These are phyloP conservation scores for Yoshiicerus persimilis DNA, from an alignment of 1,140 invertebrate genomes.

Conservation along the genomic window DNA sequence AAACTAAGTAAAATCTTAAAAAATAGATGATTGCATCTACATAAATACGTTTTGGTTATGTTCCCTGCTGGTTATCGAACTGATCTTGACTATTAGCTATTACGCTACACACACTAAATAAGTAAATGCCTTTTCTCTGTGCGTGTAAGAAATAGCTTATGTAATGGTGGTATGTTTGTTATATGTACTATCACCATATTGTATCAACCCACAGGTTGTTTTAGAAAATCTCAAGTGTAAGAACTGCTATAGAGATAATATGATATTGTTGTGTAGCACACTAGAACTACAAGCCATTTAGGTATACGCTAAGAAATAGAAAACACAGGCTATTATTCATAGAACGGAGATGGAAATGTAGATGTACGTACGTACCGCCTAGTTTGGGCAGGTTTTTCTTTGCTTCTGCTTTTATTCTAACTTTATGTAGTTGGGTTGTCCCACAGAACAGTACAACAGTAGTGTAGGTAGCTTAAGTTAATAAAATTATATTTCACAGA, in stretches of 20 bases:
- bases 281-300: not conserved
- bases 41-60: not conserved
- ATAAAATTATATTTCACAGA: not conserved
- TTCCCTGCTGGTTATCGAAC: not conserved
- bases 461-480: not conserved
- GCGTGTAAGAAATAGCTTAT: not conserved
- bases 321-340: not conserved
- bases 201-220: conserved; percentile 1
- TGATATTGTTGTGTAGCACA: not conserved
- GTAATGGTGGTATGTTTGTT: not conserved
- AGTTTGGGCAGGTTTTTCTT: conserved; percentile 4
- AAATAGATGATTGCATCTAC: not conserved
- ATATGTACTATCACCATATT: not conserved
- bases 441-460: not conserved
- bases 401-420: not conserved
- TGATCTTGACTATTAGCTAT: not conserved
- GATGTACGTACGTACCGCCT: not conserved
- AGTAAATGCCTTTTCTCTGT: not conserved
- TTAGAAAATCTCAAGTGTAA: not conserved
- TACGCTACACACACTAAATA: not conserved
- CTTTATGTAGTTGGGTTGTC: not conserved
- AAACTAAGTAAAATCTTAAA: too few species aligned
- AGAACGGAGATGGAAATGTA: not conserved
- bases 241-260: not conserved
- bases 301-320: not conserved